Base-by-base conservation (phyloP, 2,888 invertebrate species). In the Ichneumon xanthorius region DNA sequence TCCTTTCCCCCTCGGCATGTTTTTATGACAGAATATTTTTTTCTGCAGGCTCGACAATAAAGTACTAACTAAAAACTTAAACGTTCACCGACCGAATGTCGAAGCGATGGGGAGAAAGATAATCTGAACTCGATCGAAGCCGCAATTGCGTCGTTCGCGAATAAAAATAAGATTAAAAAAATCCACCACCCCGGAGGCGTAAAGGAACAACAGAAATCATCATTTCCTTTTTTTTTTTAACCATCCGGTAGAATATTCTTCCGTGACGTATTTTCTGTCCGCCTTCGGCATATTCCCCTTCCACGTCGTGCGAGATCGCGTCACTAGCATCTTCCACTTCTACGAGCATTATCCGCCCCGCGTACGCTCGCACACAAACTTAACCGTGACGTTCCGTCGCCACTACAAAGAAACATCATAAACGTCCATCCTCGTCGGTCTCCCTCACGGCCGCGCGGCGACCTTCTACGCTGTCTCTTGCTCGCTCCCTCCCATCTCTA, bases 401-500 rank as follows among this genome's bases (percentile, higher is more conserved):
- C 55, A 63, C 61, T 40, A 75, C 82, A 53, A 26, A 19, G n/a
- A 50, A 30, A 26, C 22, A 53, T 37, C 40, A 19, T 67, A 19
- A 53, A 33, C 58, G 50, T 67, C 80, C 75, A 76, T 85, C 85
- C 79, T 70, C 80, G 79, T 85, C 63, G 33, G 58, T 70, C 85
- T 71, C 58, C 55, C 73, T 82, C 87, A 84, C 77, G 87, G 86
- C 84, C 86, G 82, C 73, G 50, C 19, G 50, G 65, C 86, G 88
- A 88, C 88, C 88, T 88, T 88, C 86, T 84, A 53, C 73, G 72
- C 82, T 72, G 80, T 63, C 67, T 48, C 77, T 80, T 70, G 82
- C 76, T 40, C 63, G 72, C 79, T 77, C 77, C 68, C 53, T 70
- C 58, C 53, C n/a, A 45, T 68, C 37, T 63, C 7, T 55, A 22